Base-by-base conservation (phyloP, 2,888 invertebrate genomes). In the Anaspis maculata region DNA sequence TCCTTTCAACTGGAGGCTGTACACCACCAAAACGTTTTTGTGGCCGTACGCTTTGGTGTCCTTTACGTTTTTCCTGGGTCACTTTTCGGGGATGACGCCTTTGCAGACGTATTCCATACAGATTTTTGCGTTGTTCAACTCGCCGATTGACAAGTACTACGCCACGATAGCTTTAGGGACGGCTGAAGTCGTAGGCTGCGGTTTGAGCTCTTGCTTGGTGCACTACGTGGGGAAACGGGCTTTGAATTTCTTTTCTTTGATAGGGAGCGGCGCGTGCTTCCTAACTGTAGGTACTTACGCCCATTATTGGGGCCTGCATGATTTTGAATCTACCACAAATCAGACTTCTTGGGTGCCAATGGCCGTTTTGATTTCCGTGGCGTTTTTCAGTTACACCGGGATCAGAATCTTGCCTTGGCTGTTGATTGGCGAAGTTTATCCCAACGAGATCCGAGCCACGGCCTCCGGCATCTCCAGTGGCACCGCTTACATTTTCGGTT, bases 351-450 rank as follows among this genome's bases (percentile, higher is more conserved):
- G 85, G 85, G 58, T 85, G 3, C 85, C 86, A 0, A 71, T 77
- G 22, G 70, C 72, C 0, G 67, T 81, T 1, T 62, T 87, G 13
- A 71, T 85, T 48, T 60, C 72, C 1, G 66, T 80, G 5, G 84
- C 85, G 1, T 74, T 85, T 45, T 64, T 82, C 29, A 73, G 82
- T 0, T 83, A 85, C 52, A 65, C 75, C 2, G 77, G 79, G 0
- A 79, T 86, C 28, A 67, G 83, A 30, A 64, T 82, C 39, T 61
- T 87, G 24, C 85, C 86, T 0, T 87, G 86, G 87, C 75, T 87
- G 45, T 66, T 87, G 10, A 79, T 83, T 25, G 85, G 84, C 10
- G 85, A 85, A 66, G 80, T 84, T 37, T 81, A 74, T 54, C 76
- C 79, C 13, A 72, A 75, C 0, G 73, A 74, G 36, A 77, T 78